A percentile compares a stretch with the other conserved stretches of the same genome.
Evolutionary conservation across 2,797 vertebrate genomes (phyloP).

Genomic region (Lophotriccus pileatus): DNA sequence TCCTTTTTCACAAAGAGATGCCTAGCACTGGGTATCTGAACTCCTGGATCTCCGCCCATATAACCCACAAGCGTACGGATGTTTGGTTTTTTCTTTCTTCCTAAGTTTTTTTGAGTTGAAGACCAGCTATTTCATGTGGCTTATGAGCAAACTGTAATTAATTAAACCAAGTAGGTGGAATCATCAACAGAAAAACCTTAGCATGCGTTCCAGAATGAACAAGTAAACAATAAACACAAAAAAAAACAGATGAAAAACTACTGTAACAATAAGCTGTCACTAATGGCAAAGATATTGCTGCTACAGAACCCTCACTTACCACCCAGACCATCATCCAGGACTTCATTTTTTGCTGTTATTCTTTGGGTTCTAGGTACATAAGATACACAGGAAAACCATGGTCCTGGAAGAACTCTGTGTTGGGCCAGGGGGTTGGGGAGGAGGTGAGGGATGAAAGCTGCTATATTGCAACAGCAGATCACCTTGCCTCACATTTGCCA

Average conservation of each 20-base stretch:
- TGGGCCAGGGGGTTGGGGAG: neutral
- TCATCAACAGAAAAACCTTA: neutral
- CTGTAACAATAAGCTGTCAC: neutral
- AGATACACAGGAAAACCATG: neutral
- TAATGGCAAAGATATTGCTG: neutral
- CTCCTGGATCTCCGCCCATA: neutral
- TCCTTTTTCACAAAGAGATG: neutral
- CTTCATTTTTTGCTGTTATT: neutral
- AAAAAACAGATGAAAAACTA: neutral
- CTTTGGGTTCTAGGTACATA: neutral
- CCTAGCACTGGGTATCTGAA: neutral
- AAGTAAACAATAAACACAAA: neutral
- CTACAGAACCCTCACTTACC: neutral
- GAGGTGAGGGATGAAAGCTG: neutral
- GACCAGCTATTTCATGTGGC: neutral
- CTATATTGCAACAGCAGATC: neutral
- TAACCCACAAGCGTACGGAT: neutral
- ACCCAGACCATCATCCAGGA: neutral
- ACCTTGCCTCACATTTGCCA: conserved; percentile 35
- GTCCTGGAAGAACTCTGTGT: neutral
- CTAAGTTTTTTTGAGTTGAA: neutral
- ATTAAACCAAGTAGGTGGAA: neutral
- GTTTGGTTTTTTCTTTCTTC: neutral
- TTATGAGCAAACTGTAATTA: conserved; percentile 5
- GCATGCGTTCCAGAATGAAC: neutral